Percentiles rank a stretch among this genome's conserved stretches.
Evolutionary conservation across 2,888 invertebrate genomes (phyloP).

Genomic region (Polydrusus pterygomalis): DNA sequence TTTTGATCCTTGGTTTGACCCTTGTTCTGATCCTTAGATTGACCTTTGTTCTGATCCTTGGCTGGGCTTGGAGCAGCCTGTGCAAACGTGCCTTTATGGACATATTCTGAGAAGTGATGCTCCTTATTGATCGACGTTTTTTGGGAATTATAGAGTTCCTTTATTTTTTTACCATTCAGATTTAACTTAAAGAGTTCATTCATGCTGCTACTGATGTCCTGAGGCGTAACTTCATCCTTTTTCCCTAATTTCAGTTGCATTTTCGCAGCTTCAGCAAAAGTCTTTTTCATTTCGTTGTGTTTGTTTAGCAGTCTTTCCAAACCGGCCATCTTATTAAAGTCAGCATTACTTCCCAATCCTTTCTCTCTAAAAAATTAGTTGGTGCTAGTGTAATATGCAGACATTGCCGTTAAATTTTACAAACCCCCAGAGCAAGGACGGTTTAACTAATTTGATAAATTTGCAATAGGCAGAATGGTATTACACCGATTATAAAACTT

Average conservation of each 20-base stretch:
- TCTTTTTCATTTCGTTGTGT: constrained; percentile 62
- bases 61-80: constrained; percentile 12
- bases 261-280: constrained; percentile 59
- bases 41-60: background rate
- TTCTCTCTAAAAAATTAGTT: constrained; percentile 60
- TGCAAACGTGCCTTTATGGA: constrained; percentile 33
- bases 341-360: constrained; percentile 57
- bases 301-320: constrained; percentile 59
- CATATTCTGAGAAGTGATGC: constrained; percentile 59
- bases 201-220: constrained; percentile 59
- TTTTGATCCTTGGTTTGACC: constrained; percentile 21
- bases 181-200: constrained; percentile 61
- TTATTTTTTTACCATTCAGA: constrained; percentile 63
- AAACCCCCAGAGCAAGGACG: background rate
- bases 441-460: too few species aligned
- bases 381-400: background rate
- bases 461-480: too few species aligned
- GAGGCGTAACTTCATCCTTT: constrained; percentile 54
- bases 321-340: constrained; percentile 57
- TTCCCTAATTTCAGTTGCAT: constrained; percentile 49
- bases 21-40: too few species aligned
- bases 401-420: too few species aligned
- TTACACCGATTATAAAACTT: too few species aligned
- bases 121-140: constrained; percentile 60
- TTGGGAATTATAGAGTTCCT: constrained; percentile 62